Evolutionary conservation across 2,113 vertebrate genomes (phyloP).

Genomic region (Neolamprologus hecqui): DNA sequence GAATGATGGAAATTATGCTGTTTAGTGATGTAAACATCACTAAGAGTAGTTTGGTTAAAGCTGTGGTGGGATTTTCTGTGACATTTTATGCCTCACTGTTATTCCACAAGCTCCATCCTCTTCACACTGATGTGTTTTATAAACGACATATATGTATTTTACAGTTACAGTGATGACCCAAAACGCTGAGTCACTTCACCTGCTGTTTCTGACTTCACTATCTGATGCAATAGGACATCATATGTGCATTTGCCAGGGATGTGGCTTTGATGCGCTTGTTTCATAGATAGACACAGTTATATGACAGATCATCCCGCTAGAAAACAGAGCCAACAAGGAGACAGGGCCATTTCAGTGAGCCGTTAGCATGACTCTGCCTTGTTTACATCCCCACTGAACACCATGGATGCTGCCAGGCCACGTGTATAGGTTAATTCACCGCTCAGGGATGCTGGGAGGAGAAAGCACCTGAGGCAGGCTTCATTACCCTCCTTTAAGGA

Average conservation of each 20-base stretch:
- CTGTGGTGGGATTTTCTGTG: neutral
- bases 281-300: neutral
- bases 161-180: neutral
- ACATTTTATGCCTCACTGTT: neutral
- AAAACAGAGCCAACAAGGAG: neutral
- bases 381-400: conserved; percentile 44
- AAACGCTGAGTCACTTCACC: conserved; percentile 62
- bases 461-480: neutral
- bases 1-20: neutral
- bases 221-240: neutral
- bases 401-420: conserved; percentile 15
- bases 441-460: neutral
- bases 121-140: neutral
- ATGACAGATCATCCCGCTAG: neutral
- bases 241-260: neutral
- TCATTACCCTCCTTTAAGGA: neutral
- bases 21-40: neutral
- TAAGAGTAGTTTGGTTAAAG: neutral
- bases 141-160: neutral
- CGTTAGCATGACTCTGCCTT: conserved; percentile 7
- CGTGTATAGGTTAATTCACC: conserved; percentile 10
- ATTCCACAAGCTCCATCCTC: neutral
- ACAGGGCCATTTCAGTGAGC: neutral
- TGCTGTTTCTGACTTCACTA: conserved; percentile 1
- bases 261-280: neutral